These are phyloP conservation scores for Rotaria socialis DNA, from an alignment of 2,888 invertebrate species.

Conservation along the genomic window DNA sequence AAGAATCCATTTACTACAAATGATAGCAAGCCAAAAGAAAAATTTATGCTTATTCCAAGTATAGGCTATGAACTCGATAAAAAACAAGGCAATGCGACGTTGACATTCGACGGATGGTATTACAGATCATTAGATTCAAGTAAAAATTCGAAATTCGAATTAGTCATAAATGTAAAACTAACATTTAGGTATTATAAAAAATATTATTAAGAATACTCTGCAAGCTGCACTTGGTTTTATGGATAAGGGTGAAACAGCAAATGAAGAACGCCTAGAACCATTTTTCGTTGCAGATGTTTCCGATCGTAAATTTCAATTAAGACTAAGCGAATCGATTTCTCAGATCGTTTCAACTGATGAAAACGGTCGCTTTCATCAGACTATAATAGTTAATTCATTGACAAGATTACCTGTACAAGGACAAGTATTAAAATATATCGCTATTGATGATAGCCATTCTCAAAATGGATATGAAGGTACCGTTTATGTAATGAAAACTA, in stretches of 20 bases:
- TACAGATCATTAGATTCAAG: background rate
- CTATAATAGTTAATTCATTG: background rate
- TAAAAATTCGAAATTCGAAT: background rate
- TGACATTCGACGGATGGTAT: background rate
- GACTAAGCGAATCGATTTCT: background rate
- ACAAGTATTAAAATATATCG: background rate
- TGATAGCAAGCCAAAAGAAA: background rate
- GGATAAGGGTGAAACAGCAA: background rate
- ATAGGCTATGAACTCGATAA: background rate
- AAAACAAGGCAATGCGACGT: background rate
- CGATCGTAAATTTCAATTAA: background rate
- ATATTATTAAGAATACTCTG: background rate
- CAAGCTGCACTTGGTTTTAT: background rate
- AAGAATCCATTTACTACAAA: background rate
- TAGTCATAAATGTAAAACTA: background rate
- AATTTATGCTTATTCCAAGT: slow-evolving; percentile 6
- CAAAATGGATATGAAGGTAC: background rate
- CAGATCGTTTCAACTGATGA: background rate
- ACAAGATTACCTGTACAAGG: background rate
- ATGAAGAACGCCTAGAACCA: background rate
- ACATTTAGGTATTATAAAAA: background rate
- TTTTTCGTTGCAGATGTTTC: background rate
- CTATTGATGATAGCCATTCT: background rate
- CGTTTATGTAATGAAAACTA: background rate
- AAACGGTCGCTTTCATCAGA: background rate